A percentile compares a stretch with the other conserved stretches of the same genome.
Conservation (phyloP, 2,888 invertebrate genomes). For the Machimus rusticus region DNA sequence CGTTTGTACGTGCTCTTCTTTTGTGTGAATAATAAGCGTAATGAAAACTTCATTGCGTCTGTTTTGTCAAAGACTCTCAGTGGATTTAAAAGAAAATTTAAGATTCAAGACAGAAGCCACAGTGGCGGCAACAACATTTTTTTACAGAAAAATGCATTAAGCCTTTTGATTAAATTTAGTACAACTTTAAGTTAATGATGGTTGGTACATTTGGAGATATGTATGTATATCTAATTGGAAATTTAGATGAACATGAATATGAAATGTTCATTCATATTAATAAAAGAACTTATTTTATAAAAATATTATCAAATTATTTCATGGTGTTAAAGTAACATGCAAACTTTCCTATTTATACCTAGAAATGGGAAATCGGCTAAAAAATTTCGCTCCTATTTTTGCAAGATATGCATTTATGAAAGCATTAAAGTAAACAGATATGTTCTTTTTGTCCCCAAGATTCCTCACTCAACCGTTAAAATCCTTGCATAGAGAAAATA, state of each 20-base stretch:
- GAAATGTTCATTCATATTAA: not conserved
- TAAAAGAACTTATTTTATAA: not conserved
- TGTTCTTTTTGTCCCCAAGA: not conserved
- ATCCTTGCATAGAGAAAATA: conserved; percentile 1
- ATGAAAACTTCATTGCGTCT: not conserved
- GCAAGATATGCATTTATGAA: not conserved
- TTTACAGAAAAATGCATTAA: not conserved
- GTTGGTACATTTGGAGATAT: no score
- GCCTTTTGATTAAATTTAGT: not conserved
- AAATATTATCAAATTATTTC: not conserved
- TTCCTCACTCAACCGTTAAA: not conserved
- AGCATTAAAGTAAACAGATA: not conserved
- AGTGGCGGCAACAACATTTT: not conserved
- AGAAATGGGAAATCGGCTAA: not conserved
- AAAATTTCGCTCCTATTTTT: not conserved
- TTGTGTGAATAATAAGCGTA: not conserved
- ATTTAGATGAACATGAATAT: no score
- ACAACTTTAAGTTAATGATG: not conserved
- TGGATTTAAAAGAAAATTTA: not conserved
- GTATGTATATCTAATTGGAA: no score
- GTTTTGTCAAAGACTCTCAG: not conserved
- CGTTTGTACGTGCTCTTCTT: not conserved
- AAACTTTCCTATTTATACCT: not conserved
- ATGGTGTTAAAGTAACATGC: not conserved
- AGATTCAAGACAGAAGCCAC: not conserved